Conservation (phyloP, 2,113 vertebrate species). For the Eira barbara region DNA sequence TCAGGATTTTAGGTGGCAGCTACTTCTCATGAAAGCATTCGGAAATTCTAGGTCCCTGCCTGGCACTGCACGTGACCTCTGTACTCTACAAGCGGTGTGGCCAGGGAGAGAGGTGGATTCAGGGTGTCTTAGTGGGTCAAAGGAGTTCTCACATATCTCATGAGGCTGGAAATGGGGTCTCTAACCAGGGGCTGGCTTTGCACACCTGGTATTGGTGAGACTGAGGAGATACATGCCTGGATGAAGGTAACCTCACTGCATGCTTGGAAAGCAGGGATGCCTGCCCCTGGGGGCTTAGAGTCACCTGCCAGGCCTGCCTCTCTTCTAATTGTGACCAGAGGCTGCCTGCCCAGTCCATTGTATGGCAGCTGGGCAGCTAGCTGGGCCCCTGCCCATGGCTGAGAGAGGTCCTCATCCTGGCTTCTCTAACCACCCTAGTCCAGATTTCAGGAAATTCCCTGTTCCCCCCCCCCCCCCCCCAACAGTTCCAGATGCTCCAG, state of each 20-base stretch:
- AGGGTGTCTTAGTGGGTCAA: not conserved
- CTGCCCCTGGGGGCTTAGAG: not conserved
- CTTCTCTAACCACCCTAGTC: not conserved
- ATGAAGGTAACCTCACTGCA: conserved; percentile 14
- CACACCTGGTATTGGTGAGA: not conserved
- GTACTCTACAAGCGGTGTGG: not conserved
- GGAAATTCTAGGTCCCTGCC: not conserved
- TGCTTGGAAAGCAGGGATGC: not conserved
- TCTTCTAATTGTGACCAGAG: not conserved
- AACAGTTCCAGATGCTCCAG: conserved; percentile 23
- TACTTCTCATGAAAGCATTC: not conserved
- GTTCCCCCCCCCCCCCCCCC: conserved; percentile 49
- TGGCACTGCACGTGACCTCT: not conserved
- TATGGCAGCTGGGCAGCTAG: not conserved
- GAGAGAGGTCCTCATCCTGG: not conserved
- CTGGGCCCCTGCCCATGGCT: not conserved
- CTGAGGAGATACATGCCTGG: not conserved
- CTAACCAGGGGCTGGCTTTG: not conserved
- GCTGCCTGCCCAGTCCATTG: not conserved
- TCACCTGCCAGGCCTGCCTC: not conserved
- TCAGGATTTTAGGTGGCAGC: not conserved
- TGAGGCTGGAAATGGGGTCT: not conserved
- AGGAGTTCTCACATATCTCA: not conserved
- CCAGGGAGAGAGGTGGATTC: not conserved
- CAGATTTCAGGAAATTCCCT: conserved; percentile 43